Evolutionary conservation across 2,888 invertebrate species (phyloP).

Genomic region (Lasioglossum figueresi): DNA sequence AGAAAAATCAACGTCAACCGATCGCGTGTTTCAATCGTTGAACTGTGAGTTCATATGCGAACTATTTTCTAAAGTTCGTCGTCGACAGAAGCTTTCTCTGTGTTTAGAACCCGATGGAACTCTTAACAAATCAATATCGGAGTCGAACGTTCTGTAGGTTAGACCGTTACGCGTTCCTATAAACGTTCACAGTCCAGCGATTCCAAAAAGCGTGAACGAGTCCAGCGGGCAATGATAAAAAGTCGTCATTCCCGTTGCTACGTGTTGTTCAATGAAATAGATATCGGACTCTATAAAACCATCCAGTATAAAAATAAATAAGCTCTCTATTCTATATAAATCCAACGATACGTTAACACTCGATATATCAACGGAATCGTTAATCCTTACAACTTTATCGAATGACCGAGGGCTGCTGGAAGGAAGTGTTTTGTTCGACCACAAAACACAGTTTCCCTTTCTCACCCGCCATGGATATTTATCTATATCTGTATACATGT

Average conservation of each 20-base stretch:
- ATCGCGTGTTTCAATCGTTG: conserved; percentile 1
- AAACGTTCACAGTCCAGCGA: neutral
- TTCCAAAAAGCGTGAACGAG: neutral
- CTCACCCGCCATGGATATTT: neutral
- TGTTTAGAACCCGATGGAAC: neutral
- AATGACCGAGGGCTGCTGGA: neutral
- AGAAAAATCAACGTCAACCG: conserved; percentile 45
- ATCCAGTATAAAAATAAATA: conserved; percentile 78
- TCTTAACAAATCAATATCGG: neutral
- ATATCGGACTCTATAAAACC: conserved; percentile 48
- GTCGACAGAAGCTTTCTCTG: neutral
- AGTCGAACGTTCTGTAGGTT: neutral
- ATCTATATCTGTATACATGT: neutral
- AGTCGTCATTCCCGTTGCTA: neutral
- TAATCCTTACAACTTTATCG: conserved; percentile 29
- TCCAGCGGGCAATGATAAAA: conserved; percentile 21
- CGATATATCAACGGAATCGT: conserved; percentile 43
- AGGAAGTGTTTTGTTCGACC: conserved; percentile 5
- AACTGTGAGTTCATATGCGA: neutral
- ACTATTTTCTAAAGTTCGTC: neutral
- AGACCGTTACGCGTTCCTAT: neutral
- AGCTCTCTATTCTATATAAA: conserved; percentile 73
- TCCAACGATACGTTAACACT: conserved; percentile 65
- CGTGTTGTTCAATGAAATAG: conserved; percentile 46
- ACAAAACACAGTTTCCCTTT: conserved; percentile 20